Conservation (phyloP, 2,797 vertebrate genomes). For the Centropyge bicolor region DNA sequence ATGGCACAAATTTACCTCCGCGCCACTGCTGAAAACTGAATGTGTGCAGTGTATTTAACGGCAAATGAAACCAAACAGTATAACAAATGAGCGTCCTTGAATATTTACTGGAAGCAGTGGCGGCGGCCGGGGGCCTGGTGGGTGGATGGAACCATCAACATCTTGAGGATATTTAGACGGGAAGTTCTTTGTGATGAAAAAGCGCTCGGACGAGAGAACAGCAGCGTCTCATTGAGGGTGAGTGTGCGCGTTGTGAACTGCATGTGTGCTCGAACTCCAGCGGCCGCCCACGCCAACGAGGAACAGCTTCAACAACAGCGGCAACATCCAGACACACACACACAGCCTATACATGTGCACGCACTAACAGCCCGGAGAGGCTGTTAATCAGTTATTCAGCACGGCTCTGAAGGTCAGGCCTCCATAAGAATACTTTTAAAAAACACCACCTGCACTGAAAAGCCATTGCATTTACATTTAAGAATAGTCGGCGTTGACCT, state of each 20-base stretch:
- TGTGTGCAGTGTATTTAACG: slow-evolving; percentile 33
- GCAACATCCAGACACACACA: slow-evolving; percentile 4
- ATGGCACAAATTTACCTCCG: slow-evolving; percentile 44
- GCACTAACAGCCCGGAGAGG: not conserved
- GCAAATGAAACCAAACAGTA: slow-evolving; percentile 36
- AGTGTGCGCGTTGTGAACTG: slow-evolving; percentile 27
- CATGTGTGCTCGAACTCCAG: slow-evolving; percentile 29
- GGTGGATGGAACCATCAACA: slow-evolving; percentile 61
- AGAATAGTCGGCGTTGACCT: slow-evolving; percentile 39
- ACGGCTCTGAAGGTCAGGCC: slow-evolving; percentile 48
- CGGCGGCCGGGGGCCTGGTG: slow-evolving; percentile 42
- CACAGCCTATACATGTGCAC: not conserved
- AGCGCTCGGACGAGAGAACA: slow-evolving; percentile 39
- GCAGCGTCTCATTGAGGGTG: slow-evolving; percentile 27
- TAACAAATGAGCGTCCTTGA: slow-evolving; percentile 34
- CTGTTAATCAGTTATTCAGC: slow-evolving; percentile 36
- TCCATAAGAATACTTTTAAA: slow-evolving; percentile 31
- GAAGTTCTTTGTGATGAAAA: slow-evolving; percentile 60
- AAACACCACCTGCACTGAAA: slow-evolving; percentile 39
- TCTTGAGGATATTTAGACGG: slow-evolving; percentile 67
- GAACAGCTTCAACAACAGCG: slow-evolving; percentile 37
- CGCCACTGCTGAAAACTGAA: slow-evolving; percentile 20
- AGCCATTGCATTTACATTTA: slow-evolving; percentile 38
- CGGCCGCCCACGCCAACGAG: slow-evolving; percentile 52
- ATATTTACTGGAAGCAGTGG: slow-evolving; percentile 56